Conservation (phyloP, 2,797 vertebrate species). For the Spinibarbus caldwelli region DNA sequence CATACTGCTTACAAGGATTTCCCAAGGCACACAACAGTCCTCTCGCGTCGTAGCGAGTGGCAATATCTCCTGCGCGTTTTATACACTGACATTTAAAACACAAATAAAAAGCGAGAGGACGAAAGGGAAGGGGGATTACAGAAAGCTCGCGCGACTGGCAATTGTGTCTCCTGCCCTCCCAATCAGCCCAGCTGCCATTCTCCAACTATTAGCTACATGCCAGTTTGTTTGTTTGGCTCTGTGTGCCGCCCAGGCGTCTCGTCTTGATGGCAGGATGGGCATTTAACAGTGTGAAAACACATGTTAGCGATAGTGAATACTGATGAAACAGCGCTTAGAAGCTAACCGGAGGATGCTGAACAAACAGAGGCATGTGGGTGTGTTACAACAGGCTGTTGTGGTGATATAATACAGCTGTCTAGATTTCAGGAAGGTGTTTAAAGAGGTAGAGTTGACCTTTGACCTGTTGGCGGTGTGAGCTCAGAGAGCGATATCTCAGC, state of each 20-base stretch:
- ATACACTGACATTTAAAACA: constrained; percentile 87
- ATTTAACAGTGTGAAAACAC: constrained; percentile 53
- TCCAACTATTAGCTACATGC: constrained; percentile 33
- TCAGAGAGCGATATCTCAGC: constrained; percentile 25
- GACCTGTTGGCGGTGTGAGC: constrained; percentile 40
- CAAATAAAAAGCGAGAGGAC: constrained; percentile 83
- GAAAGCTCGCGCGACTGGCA: constrained; percentile 71
- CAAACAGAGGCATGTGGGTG: constrained; percentile 24
- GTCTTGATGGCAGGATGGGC: constrained; percentile 42
- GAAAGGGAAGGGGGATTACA: constrained; percentile 77
- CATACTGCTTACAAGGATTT: constrained; percentile 78
- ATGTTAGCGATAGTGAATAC: constrained; percentile 43
- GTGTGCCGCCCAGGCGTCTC: constrained; percentile 31
- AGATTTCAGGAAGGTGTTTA: constrained; percentile 38
- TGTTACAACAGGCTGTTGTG: neutral
- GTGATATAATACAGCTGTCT: constrained; percentile 36
- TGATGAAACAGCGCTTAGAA: constrained; percentile 6
- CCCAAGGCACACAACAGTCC: constrained; percentile 78
- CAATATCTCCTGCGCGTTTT: constrained; percentile 75
- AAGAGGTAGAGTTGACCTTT: constrained; percentile 50
- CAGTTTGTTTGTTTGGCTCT: constrained; percentile 55
- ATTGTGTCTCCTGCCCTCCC: constrained; percentile 68
- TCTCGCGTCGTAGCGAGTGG: constrained; percentile 68
- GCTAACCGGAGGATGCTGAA: constrained; percentile 21
- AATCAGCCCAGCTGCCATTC: constrained; percentile 51